Evolutionary conservation across 2,797 vertebrate species (phyloP).

Genomic region (Eupleurogrammus muticus): DNA sequence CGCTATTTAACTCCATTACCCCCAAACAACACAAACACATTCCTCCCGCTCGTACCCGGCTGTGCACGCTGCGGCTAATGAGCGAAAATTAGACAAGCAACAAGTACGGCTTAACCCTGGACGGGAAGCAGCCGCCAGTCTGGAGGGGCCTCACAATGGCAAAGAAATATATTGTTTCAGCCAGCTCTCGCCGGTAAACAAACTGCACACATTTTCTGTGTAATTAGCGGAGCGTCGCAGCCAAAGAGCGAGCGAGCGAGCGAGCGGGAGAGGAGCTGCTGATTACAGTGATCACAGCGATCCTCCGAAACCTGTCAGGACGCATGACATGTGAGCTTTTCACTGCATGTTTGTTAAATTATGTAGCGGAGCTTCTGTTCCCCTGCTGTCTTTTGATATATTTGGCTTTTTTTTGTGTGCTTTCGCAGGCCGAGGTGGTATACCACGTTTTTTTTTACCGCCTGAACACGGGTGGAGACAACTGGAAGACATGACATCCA

Average conservation of each 20-base stretch:
- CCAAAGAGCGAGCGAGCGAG: slow-evolving; percentile 42
- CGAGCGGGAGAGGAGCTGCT: slow-evolving; percentile 29
- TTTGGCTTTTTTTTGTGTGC: background rate
- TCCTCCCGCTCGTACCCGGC: slow-evolving; percentile 36
- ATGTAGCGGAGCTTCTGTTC: background rate
- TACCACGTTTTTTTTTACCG: slow-evolving; percentile 12
- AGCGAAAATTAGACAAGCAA: slow-evolving; percentile 68
- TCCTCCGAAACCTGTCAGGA: slow-evolving; percentile 22
- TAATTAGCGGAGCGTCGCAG: slow-evolving; percentile 56
- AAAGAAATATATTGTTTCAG: slow-evolving; percentile 56
- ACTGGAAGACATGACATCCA: slow-evolving; percentile 5
- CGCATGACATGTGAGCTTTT: slow-evolving; percentile 14
- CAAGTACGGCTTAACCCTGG: slow-evolving; percentile 50
- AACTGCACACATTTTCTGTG: slow-evolving; percentile 61
- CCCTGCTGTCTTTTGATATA: slow-evolving; percentile 11
- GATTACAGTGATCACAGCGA: slow-evolving; percentile 50
- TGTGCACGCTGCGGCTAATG: slow-evolving; percentile 54
- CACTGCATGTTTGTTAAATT: slow-evolving; percentile 14
- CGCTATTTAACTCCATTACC: slow-evolving; percentile 25
- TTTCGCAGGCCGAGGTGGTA: background rate
- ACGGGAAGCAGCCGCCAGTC: slow-evolving; percentile 54
- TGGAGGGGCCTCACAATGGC: slow-evolving; percentile 30
- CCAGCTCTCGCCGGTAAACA: slow-evolving; percentile 60
- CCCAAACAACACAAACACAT: slow-evolving; percentile 42
- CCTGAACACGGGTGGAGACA: slow-evolving; percentile 18